phyloP scores from a whole-genome alignment of 2,888 invertebrate genomes.

The Synergus gifuensis region DNA sequence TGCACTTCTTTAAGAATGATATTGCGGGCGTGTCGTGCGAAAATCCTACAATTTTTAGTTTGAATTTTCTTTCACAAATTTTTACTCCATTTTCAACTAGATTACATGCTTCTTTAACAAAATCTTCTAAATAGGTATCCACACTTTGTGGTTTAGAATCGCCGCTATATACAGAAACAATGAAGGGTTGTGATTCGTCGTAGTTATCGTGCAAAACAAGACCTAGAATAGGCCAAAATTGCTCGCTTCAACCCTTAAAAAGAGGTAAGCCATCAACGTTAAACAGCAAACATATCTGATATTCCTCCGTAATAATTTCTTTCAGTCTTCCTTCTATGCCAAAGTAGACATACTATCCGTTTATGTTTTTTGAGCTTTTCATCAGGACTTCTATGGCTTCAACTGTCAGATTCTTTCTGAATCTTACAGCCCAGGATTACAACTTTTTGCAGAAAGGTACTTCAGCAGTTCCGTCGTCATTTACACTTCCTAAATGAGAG shows the following conservation, averaged over 20 bases:
- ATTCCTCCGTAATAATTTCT: background rate
- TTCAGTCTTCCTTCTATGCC: background rate
- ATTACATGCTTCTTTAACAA: slow-evolving; percentile 45
- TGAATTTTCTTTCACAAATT: slow-evolving; percentile 44
- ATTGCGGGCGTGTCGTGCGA: slow-evolving; percentile 51
- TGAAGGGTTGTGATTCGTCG: slow-evolving; percentile 44
- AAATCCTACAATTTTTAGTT: slow-evolving; percentile 41
- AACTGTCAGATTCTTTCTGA: slow-evolving; percentile 15
- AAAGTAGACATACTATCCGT: slow-evolving; percentile 9
- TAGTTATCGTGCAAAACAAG: slow-evolving; percentile 42
- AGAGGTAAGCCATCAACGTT: slow-evolving; percentile 47
- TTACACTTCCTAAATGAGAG: no score
- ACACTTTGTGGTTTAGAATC: slow-evolving; percentile 46
- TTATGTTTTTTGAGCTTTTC: slow-evolving; percentile 7
- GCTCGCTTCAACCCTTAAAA: background rate
- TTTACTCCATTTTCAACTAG: slow-evolving; percentile 43
- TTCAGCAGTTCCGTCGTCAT: background rate
- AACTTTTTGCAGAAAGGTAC: background rate
- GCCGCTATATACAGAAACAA: slow-evolving; percentile 48
- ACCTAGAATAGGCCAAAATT: slow-evolving; percentile 48
- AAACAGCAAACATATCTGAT: slow-evolving; percentile 47
- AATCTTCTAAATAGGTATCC: slow-evolving; percentile 46
- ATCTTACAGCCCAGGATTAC: background rate
- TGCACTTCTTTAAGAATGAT: slow-evolving; percentile 45
- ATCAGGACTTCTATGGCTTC: background rate